A percentile compares a stretch with the other conserved stretches of the same genome.
Evolutionary conservation across 92 coral and sea anemone species (phyloP).

Genomic region (Phenganax marumi): DNA sequence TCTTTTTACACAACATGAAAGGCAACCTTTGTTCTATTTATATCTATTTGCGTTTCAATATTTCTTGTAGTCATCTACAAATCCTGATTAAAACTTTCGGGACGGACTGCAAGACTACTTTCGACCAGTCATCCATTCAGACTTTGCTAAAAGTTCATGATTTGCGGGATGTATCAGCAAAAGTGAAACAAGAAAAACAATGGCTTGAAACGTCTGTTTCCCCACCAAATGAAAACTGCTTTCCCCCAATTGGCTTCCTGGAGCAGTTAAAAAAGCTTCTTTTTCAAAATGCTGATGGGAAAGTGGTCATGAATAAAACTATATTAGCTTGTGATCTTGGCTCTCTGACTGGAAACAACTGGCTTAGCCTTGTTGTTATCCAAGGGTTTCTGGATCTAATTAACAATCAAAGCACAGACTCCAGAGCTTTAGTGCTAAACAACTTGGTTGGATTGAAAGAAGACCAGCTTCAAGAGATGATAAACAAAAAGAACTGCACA

Average conservation of each 20-base stretch:
- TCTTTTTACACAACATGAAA: too few relatives aligned
- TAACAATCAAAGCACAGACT: slow-evolving; percentile 15
- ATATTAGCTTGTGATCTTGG: slow-evolving; percentile 43
- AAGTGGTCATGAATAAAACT: slow-evolving; percentile 35
- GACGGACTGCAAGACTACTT: too few relatives aligned
- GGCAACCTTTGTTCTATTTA: too few relatives aligned
- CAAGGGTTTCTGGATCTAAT: slow-evolving; percentile 49
- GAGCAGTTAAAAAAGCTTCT: slow-evolving; percentile 20
- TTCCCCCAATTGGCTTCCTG: neutral
- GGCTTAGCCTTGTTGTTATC: slow-evolving; percentile 44
- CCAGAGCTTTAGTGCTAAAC: slow-evolving; percentile 44
- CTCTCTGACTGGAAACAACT: slow-evolving; percentile 47
- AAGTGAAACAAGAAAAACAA: slow-evolving; percentile 32
- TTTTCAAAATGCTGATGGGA: slow-evolving; percentile 17
- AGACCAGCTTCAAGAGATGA: too few relatives aligned
- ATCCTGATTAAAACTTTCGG: too few relatives aligned
- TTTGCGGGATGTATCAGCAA: slow-evolving; percentile 30
- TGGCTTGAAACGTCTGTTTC: slow-evolving; percentile 32
- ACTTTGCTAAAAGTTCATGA: slow-evolving; percentile 41
- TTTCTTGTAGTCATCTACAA: too few relatives aligned
- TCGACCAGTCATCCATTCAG: slow-evolving; percentile 24
- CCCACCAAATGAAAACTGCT: slow-evolving; percentile 41
- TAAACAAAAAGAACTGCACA: too few relatives aligned
- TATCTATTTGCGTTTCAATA: too few relatives aligned
- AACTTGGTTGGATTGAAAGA: slow-evolving; percentile 21